These are phyloP conservation scores for Oikopleura dioica DNA, from an alignment of 23 tunicate genomes.

Conservation along the genomic window DNA sequence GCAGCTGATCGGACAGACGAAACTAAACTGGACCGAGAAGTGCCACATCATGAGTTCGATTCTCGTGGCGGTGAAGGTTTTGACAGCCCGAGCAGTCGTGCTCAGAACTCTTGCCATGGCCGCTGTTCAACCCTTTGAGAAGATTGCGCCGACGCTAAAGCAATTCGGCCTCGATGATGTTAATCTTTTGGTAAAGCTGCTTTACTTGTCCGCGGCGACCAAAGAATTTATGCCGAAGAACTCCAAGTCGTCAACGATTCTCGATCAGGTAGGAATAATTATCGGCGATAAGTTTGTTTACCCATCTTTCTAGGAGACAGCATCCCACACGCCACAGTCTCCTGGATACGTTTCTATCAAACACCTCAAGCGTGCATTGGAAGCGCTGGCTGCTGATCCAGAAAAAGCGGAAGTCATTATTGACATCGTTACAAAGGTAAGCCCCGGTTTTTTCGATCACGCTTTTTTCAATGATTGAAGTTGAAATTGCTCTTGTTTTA, in stretches of 20 bases:
- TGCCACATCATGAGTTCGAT: background rate
- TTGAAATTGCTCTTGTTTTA: too few relatives aligned
- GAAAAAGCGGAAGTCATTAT: background rate
- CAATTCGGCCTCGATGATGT: background rate
- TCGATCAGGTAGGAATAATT: background rate
- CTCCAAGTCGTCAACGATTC: background rate
- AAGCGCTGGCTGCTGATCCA: background rate
- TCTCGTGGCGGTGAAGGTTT: background rate
- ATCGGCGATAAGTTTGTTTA: too few relatives aligned
- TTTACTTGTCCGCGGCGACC: background rate
- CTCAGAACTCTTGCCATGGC: constrained; percentile 6
- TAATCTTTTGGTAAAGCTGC: background rate
- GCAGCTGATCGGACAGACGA: constrained; percentile 7
- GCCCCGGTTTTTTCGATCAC: too few relatives aligned
- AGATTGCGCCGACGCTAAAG: background rate
- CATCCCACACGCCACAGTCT: background rate
- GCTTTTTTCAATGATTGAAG: too few relatives aligned
- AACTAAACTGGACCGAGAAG: background rate
- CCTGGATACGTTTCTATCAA: background rate
- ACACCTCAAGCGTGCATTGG: background rate
- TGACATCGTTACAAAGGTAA: background rate
- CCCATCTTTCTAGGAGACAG: background rate
- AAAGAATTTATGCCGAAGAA: background rate
- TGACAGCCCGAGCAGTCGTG: background rate
- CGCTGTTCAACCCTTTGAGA: background rate